These are phyloP conservation scores for Vulpes ferrilata DNA, from an alignment of 2,113 vertebrate genomes.

Conservation along the genomic window DNA sequence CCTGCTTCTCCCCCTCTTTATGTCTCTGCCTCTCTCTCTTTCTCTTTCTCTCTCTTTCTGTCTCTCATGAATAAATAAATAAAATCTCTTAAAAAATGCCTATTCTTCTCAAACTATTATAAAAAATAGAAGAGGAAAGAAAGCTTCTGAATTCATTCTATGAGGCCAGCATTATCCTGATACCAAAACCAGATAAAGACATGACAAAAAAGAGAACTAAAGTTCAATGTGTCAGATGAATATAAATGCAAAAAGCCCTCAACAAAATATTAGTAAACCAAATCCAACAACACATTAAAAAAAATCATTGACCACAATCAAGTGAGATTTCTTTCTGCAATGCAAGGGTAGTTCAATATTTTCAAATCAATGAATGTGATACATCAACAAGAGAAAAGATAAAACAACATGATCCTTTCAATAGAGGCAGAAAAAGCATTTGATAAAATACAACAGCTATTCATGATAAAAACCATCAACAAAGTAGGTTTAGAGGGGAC, in stretches of 20 bases:
- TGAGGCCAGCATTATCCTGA: not conserved
- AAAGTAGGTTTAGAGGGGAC: not conserved
- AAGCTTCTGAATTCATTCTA: not conserved
- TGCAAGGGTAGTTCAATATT: not conserved
- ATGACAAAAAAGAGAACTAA: not conserved
- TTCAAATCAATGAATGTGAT: not conserved
- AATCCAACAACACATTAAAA: not conserved
- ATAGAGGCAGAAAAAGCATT: too few relatives aligned
- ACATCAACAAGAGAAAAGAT: not conserved
- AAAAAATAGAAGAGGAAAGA: not conserved
- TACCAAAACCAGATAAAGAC: not conserved
- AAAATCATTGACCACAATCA: not conserved
- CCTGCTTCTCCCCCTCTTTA: too few relatives aligned
- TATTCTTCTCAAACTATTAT: not conserved
- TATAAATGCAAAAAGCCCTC: not conserved
- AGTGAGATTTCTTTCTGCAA: not conserved
- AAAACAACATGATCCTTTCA: not conserved
- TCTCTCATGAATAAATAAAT: too few relatives aligned
- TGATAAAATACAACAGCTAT: too few relatives aligned
- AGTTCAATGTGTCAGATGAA: not conserved
- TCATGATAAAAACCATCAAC: too few relatives aligned
- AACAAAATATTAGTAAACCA: not conserved
- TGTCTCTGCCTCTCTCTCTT: too few relatives aligned
- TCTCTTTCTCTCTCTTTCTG: too few relatives aligned
- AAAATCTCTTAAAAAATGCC: not conserved